These are phyloP conservation scores for Amphiprion percula DNA, from an alignment of 2,113 vertebrate genomes.

Conservation along the genomic window DNA sequence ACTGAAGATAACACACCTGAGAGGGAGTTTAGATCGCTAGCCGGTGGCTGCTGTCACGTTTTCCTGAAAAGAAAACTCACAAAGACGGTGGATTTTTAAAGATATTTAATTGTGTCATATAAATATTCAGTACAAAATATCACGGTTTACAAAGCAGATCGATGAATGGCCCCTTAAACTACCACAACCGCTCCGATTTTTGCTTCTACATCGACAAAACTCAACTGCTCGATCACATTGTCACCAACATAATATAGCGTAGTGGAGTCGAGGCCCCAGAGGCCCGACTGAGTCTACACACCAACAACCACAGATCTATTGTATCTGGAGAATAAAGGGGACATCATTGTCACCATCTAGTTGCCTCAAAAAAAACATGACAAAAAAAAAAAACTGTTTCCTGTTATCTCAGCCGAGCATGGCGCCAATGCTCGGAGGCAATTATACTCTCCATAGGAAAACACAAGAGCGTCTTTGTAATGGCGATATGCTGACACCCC, in stretches of 20 bases:
- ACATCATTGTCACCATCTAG: slow-evolving; percentile 32
- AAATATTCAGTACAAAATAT: slow-evolving; percentile 99
- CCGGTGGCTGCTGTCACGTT: neutral
- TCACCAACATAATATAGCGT: slow-evolving; percentile 72
- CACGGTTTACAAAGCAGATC: slow-evolving; percentile 94
- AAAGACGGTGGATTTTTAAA: slow-evolving; percentile 68
- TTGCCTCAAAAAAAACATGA: neutral
- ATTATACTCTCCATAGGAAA: slow-evolving; percentile 48
- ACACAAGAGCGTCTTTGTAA: slow-evolving; percentile 34
- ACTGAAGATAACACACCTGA: slow-evolving; percentile 49
- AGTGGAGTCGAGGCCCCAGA: slow-evolving; percentile 55
- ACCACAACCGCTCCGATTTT: slow-evolving; percentile 81
- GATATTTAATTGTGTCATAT: slow-evolving; percentile 94
- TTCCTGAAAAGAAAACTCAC: neutral
- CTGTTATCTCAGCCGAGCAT: slow-evolving; percentile 33
- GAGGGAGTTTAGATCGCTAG: slow-evolving; percentile 21
- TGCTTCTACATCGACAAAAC: slow-evolving; percentile 80
- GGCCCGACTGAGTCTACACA: slow-evolving; percentile 76
- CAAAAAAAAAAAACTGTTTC: neutral
- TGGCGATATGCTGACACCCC: slow-evolving; percentile 45
- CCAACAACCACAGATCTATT: slow-evolving; percentile 75
- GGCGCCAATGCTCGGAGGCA: slow-evolving; percentile 68
- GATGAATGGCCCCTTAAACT: slow-evolving; percentile 86
- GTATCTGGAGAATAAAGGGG: slow-evolving; percentile 48
- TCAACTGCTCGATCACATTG: slow-evolving; percentile 83